Evolutionary conservation across 2,113 vertebrate genomes (phyloP).

Genomic region (Albula goreensis): DNA sequence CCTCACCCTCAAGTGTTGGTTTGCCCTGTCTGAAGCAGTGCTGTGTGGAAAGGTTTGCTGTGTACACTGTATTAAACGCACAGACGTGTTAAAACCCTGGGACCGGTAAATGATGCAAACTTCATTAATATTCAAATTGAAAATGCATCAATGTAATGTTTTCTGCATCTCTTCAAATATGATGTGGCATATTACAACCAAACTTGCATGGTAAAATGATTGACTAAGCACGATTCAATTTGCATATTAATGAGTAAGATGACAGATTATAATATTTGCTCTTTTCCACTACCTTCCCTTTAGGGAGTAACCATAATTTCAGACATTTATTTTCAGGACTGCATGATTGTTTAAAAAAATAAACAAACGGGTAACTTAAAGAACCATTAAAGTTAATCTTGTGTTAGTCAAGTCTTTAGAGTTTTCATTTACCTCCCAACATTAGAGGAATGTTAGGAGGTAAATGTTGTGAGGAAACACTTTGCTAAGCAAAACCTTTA

Average conservation of each 20-base stretch:
- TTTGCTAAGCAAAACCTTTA: background rate
- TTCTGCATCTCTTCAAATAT: conserved; percentile 60
- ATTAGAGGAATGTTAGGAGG: conserved; percentile 9
- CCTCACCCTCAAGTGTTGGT: conserved; percentile 13
- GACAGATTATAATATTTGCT: conserved; percentile 61
- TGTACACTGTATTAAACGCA: conserved; percentile 47
- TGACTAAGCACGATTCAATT: conserved; percentile 63
- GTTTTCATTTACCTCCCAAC: conserved; percentile 28
- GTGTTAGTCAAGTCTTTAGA: conserved; percentile 36
- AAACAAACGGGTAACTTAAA: conserved; percentile 40
- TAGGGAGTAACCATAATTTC: conserved; percentile 46
- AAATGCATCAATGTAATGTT: conserved; percentile 61
- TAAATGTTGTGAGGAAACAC: background rate
- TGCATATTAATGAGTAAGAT: conserved; percentile 64
- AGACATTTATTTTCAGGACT: conserved; percentile 46
- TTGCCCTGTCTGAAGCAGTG: conserved; percentile 27
- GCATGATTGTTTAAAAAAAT: conserved; percentile 41
- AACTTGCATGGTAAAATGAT: conserved; percentile 51
- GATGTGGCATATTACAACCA: conserved; percentile 54
- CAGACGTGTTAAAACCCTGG: conserved; percentile 45
- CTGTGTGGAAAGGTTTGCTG: conserved; percentile 42
- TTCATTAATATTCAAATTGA: conserved; percentile 64
- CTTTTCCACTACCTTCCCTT: conserved; percentile 43
- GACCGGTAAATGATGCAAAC: conserved; percentile 54
- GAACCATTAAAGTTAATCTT: conserved; percentile 38